A percentile compares a stretch with the other conserved stretches of the same genome.
phyloP scores from a whole-genome alignment of 2,113 vertebrate genomes.

The Oreocharis arfaki region DNA sequence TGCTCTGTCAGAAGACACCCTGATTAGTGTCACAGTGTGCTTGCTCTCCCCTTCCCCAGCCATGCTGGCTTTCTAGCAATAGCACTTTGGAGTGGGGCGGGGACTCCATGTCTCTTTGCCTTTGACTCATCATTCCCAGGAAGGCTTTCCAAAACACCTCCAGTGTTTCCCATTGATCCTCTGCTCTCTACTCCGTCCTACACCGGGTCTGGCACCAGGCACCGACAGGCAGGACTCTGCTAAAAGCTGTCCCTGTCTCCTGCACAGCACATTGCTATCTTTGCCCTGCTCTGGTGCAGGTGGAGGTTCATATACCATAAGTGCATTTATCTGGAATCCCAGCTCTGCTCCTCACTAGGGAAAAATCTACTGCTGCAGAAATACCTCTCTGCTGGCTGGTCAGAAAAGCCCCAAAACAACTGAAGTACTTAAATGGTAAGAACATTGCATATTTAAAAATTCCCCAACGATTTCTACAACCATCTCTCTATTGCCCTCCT shows the following conservation, averaged over 20 bases:
- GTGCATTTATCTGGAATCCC: neutral
- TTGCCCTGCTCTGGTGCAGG: neutral
- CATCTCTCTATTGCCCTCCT: neutral
- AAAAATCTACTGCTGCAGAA: neutral
- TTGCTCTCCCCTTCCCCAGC: neutral
- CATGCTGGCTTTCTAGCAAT: neutral
- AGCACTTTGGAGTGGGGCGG: too few species aligned
- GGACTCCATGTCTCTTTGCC: neutral
- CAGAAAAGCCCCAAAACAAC: neutral
- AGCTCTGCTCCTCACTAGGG: neutral
- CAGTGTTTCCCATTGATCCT: fast-evolving
- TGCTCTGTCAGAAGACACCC: neutral
- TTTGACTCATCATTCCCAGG: neutral
- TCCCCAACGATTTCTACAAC: neutral
- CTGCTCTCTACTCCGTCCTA: neutral
- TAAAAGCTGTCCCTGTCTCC: neutral
- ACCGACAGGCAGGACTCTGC: fast-evolving
- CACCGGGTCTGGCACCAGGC: fast-evolving
- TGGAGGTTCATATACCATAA: neutral
- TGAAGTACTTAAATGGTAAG: neutral
- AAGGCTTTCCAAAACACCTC: neutral
- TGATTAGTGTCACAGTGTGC: fast-evolving
- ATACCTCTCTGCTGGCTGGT: neutral
- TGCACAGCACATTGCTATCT: fast-evolving
- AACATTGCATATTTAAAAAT: neutral